phyloP scores from a whole-genome alignment of 2,797 vertebrate genomes.

The Ficedula albicollis region DNA sequence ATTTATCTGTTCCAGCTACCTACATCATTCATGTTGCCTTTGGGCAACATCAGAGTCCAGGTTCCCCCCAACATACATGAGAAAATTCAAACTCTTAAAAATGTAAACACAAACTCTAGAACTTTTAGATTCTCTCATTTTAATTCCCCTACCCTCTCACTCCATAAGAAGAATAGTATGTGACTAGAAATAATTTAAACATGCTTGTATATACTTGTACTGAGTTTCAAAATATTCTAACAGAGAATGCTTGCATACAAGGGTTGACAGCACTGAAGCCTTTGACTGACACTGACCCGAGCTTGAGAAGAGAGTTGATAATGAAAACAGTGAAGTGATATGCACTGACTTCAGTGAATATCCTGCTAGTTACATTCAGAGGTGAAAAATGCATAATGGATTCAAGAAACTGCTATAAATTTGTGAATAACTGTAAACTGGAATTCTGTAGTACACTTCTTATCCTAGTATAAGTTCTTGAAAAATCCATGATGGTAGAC shows the following conservation, averaged over 20 bases:
- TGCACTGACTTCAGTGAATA: neutral
- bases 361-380: neutral
- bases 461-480: neutral
- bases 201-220: neutral
- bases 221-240: neutral
- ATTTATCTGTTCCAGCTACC: neutral
- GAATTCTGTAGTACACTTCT: neutral
- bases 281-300: neutral
- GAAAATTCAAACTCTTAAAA: neutral
- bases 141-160: rapidly evolving
- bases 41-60: neutral
- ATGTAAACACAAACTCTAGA: neutral
- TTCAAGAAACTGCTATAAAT: neutral
- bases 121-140: neutral
- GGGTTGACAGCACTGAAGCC: neutral
- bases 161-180: neutral
- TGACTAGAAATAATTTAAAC: neutral
- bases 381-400: neutral
- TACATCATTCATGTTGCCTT: neutral
- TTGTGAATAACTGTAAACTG: neutral
- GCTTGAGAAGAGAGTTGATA: neutral
- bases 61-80: neutral
- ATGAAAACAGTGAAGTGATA: neutral
- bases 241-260: neutral
- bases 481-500: neutral